Evolutionary conservation across 1,140 invertebrate species (phyloP).

Genomic region (Chionoecetes opilio): DNA sequence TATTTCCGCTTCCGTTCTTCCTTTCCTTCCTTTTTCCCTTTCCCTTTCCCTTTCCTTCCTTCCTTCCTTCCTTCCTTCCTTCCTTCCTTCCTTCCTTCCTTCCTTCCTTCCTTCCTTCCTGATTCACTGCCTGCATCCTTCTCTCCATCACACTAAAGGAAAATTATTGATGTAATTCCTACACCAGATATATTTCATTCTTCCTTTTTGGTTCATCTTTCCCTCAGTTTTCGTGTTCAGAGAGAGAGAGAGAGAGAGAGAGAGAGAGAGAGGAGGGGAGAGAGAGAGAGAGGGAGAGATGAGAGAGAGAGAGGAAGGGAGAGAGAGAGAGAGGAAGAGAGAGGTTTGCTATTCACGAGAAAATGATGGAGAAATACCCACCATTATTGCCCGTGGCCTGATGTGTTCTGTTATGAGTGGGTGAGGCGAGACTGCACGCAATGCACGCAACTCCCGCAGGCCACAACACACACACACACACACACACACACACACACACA

Average conservation of each 20-base stretch:
- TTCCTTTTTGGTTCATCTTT: neutral
- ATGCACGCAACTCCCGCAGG: neutral
- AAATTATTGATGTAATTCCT: too few species aligned
- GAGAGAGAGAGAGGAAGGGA: slow-evolving; percentile 58
- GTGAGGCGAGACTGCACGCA: neutral
- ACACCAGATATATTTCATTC: neutral
- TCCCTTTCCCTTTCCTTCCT: slow-evolving; percentile 4
- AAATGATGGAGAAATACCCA: neutral
- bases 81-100: neutral
- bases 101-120: neutral
- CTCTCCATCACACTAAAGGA: neutral
- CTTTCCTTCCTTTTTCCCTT: neutral
- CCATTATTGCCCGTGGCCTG: neutral
- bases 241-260: slow-evolving; percentile 27
- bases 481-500: slow-evolving; percentile 27
- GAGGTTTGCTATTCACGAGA: slow-evolving; percentile 36
- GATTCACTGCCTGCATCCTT: neutral
- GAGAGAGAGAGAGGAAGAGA: slow-evolving; percentile 52
- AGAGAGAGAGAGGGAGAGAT: slow-evolving; percentile 46
- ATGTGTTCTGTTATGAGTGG: neutral
- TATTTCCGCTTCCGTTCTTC: neutral
- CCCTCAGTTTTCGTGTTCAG: neutral
- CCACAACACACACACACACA: neutral
- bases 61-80: slow-evolving; percentile 31
- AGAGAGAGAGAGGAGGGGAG: neutral